Evolutionary conservation across 2,113 vertebrate genomes (phyloP).

Genomic region (Saguinus imperator): DNA sequence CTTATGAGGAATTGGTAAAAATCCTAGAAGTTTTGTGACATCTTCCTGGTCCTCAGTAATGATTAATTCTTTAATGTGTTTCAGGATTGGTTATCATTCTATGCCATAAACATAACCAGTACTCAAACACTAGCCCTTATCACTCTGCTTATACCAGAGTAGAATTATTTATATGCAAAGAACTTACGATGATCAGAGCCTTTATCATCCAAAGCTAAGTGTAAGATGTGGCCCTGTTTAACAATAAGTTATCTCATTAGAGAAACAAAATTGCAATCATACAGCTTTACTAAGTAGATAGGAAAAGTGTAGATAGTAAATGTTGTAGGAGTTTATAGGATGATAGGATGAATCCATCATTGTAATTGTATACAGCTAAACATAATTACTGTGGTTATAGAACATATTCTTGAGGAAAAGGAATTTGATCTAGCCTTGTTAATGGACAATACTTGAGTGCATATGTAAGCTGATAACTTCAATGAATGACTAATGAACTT

Average conservation of each 20-base stretch:
- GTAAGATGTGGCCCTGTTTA: background rate
- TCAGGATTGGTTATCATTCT: background rate
- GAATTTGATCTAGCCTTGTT: background rate
- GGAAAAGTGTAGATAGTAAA: background rate
- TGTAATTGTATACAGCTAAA: background rate
- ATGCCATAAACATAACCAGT: background rate
- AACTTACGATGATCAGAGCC: background rate
- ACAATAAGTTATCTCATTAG: background rate
- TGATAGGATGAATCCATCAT: background rate
- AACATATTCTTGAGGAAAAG: background rate
- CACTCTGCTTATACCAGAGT: background rate
- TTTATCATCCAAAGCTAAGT: background rate
- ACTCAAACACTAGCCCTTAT: background rate
- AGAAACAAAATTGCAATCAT: background rate
- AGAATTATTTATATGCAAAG: background rate
- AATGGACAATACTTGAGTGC: background rate
- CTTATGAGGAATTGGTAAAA: background rate
- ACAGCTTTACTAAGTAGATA: background rate
- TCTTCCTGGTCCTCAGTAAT: background rate
- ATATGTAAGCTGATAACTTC: background rate
- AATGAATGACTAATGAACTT: background rate
- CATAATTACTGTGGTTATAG: background rate
- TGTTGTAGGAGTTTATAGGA: background rate
- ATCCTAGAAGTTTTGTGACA: background rate
- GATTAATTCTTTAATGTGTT: background rate